These are phyloP conservation scores for Merops nubicus DNA, from an alignment of 2,113 vertebrate genomes.

Conservation along the genomic window DNA sequence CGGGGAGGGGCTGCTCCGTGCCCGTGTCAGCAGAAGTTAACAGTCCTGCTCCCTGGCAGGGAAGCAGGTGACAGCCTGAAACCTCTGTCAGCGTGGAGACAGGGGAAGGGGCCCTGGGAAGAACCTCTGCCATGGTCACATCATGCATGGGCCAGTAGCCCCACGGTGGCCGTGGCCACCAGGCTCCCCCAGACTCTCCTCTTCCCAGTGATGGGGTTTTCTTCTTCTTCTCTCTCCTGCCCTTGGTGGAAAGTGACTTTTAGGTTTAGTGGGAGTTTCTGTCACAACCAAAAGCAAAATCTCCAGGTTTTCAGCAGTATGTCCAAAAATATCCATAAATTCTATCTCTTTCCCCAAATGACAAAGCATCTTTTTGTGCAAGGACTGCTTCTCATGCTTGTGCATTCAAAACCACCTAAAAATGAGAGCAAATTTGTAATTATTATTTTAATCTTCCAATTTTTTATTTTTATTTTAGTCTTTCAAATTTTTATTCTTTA, in stretches of 20 bases:
- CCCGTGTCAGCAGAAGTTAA: slow-evolving; percentile 59
- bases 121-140: accelerated
- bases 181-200: not conserved
- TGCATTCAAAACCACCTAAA: not conserved
- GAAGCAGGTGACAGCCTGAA: slow-evolving; percentile 57
- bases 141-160: accelerated
- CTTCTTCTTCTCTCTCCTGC: not conserved
- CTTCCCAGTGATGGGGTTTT: accelerated
- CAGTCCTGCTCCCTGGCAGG: slow-evolving; percentile 23
- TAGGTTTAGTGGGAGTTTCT: not conserved
- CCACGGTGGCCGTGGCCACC: accelerated
- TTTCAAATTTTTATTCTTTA: no score
- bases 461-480: not conserved
- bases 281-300: not conserved
- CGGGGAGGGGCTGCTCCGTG: slow-evolving; percentile 57
- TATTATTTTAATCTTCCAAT: not conserved
- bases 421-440: not conserved
- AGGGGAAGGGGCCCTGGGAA: not conserved
- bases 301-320: not conserved
- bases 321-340: not conserved
- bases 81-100: not conserved
- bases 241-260: not conserved
- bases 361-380: not conserved
- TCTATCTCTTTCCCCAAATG: not conserved
- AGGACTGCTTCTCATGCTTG: not conserved